These are phyloP conservation scores for Anthonomus grandis DNA, from an alignment of 1,140 invertebrate genomes.

Conservation along the genomic window DNA sequence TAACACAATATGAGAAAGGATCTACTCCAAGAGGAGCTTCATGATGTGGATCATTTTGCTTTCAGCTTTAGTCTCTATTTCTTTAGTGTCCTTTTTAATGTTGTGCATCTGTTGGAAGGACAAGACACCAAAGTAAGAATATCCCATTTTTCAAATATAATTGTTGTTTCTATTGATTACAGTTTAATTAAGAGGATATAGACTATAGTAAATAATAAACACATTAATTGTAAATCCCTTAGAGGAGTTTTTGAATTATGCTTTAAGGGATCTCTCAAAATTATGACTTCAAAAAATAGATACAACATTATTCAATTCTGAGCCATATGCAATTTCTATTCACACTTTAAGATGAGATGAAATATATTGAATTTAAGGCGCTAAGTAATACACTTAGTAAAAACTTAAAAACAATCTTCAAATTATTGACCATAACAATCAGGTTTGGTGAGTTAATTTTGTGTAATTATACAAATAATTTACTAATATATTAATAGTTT, in stretches of 20 bases:
- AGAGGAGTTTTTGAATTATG: not conserved
- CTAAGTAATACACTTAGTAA: too few relatives aligned
- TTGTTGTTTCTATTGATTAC: slow-evolving; percentile 10
- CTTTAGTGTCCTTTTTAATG: slow-evolving; percentile 35
- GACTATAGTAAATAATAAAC: not conserved
- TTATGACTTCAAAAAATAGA: not conserved
- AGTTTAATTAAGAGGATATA: slow-evolving; percentile 1
- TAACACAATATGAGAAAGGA: too few relatives aligned
- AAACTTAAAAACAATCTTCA: too few relatives aligned
- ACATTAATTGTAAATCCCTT: not conserved
- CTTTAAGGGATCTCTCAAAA: not conserved
- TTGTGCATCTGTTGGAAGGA: slow-evolving; percentile 43
- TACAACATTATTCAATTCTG: not conserved
- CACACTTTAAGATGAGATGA: too few relatives aligned
- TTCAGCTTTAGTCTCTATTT: slow-evolving; percentile 10
- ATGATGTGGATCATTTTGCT: slow-evolving; percentile 18
- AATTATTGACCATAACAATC: too few relatives aligned
- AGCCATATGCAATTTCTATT: too few relatives aligned
- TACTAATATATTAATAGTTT: too few relatives aligned
- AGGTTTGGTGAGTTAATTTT: too few relatives aligned
- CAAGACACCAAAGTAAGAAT: slow-evolving; percentile 41
- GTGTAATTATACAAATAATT: too few relatives aligned
- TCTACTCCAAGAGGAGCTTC: too few relatives aligned
- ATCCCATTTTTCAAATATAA: not conserved
- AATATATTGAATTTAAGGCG: too few relatives aligned